Percentiles rank a stretch among this genome's conserved stretches.
phyloP scores from a whole-genome alignment of 2,797 vertebrate species.

The Enteromius treurensis region DNA sequence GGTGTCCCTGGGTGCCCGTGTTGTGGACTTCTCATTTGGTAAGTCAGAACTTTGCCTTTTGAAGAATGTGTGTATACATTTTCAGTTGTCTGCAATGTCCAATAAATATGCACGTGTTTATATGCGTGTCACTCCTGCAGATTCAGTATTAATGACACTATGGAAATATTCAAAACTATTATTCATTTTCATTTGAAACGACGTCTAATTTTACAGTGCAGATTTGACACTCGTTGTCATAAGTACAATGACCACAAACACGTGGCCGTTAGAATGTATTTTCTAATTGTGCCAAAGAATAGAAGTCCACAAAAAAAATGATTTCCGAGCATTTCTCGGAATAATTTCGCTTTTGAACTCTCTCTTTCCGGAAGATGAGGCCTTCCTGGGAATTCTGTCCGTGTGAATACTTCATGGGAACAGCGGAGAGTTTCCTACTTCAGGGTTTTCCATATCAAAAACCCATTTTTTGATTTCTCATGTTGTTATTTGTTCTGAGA shows the following conservation, averaged over 20 bases:
- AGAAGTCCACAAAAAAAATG: not conserved
- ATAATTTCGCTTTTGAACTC: not conserved
- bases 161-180: not conserved
- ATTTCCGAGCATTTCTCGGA: not conserved
- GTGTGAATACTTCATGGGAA: not conserved
- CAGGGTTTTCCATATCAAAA: conserved; percentile 1
- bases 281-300: not conserved
- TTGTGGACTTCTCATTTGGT: not conserved
- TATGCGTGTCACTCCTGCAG: not conserved
- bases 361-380: not conserved
- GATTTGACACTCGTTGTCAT: no score
- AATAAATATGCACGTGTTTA: not conserved
- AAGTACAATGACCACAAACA: not conserved
- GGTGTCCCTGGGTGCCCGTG: not conserved
- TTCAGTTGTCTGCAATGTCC: not conserved
- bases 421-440: not conserved
- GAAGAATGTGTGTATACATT: not conserved
- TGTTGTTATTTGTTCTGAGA: conserved; percentile 5
- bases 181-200: not conserved
- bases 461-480: not conserved
- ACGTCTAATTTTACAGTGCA: not conserved
- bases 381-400: not conserved
- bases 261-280: not conserved
- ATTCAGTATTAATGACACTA: not conserved
- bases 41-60: not conserved